Percentiles rank a stretch among this genome's conserved stretches.
Conservation (phyloP, 2,888 invertebrate genomes). For the Rosalia funebris region DNA sequence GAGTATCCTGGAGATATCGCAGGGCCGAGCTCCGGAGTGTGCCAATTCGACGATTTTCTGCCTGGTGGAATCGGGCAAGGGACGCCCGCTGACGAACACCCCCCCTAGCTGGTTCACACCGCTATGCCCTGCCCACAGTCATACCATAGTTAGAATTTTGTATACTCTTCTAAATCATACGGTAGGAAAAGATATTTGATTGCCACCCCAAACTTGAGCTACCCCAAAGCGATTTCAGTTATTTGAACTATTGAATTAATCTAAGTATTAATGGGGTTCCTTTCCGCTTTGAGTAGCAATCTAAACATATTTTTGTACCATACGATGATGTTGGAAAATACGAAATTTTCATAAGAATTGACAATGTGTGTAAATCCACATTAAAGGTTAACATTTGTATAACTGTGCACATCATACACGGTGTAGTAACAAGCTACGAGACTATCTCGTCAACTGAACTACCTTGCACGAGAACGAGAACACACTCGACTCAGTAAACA, state of each 20-base stretch:
- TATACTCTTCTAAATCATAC: no score
- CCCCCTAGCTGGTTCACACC: slow-evolving; percentile 99
- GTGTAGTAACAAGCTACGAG: slow-evolving; percentile 65
- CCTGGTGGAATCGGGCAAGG: slow-evolving; percentile 95
- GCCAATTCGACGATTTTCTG: slow-evolving; percentile 99
- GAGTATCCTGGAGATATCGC: slow-evolving; percentile 97
- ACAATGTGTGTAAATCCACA: no score
- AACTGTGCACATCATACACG: slow-evolving; percentile 62
- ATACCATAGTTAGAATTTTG: slow-evolving; percentile 61
- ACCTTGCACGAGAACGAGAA: slow-evolving; percentile 59
- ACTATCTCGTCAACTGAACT: slow-evolving; percentile 64
- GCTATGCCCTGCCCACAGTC: slow-evolving; percentile 88
- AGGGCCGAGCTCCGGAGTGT: slow-evolving; percentile 96
- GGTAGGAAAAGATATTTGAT: no score
- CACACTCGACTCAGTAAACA: slow-evolving; percentile 50
- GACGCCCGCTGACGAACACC: slow-evolving; percentile 98
- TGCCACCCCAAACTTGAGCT: no score
- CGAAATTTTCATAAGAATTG: no score
- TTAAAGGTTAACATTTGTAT: no score
- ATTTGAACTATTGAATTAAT: no score
- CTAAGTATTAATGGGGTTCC: no score
- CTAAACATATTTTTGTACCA: not conserved
- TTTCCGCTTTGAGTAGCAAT: no score
- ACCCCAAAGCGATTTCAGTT: no score
- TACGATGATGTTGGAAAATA: no score